Evolutionary conservation across 2,113 vertebrate species (phyloP), one percentile per base, ranked within the genome.

Genomic region (Geococcyx californianus): DNA sequence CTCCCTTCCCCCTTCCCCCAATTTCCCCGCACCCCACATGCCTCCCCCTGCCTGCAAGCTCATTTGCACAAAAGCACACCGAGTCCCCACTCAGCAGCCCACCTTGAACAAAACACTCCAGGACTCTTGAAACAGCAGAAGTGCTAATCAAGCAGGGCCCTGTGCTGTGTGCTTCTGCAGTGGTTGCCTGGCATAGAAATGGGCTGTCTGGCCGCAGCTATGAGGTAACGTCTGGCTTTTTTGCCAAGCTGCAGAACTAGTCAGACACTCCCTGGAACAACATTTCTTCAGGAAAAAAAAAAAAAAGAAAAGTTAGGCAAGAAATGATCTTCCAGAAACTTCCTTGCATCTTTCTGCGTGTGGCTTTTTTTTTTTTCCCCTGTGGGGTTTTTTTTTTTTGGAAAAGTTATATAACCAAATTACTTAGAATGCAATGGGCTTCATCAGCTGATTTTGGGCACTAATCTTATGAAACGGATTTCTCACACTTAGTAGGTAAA

Each of bases 151-250:
- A 95, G 96, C 95, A 95, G 94, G 97, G 95, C 97, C 97, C 87
- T 96, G 93, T 81, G 95, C 93, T 97, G 86, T 94, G 92, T 82
- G 94, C 97, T 97, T 94, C 97, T 96, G 96, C 97, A 97, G 97
- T 91, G 95, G 96, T 95, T 96, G 97, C 97, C 97, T 98, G 98
- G 98, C 98, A 98, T 96, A 96, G 97, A 97, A 97, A 97, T 96
- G 86, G 97, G 97, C 97, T 98, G 97, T 98, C 98, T 98, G 97
- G 97, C 97, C 97, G 96, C 95, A 97, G 94, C 97, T 97, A 98
- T 98, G 97, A 98, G 98, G 98, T 98, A 98, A 98, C 97, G 98
- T 98, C 98, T 98, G 96, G 97, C 91, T 98, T 97, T 97, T 97
- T 96, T 98, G 98, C 98, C 98, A 98, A 98, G 96, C 97, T 98